Evolutionary conservation across 2,797 vertebrate genomes (phyloP), one percentile per base, ranked within the genome.

Genomic region (Chiloscyllium punctatum): DNA sequence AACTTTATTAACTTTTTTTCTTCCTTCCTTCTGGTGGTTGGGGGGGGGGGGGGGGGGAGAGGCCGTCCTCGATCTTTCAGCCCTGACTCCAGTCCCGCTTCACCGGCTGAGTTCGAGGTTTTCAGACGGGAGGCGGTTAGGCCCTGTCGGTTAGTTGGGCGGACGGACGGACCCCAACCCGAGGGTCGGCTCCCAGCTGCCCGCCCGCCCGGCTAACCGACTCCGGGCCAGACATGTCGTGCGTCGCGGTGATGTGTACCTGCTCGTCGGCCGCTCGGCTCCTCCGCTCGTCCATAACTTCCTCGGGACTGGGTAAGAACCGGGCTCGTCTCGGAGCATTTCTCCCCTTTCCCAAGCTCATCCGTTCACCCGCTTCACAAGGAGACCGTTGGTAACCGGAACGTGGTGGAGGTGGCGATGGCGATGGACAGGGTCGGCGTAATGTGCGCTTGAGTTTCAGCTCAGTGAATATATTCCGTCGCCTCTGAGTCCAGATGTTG

Each of bases 171-270:
- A n/a, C 42, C 42, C 42, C 42, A 48, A 48, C 30, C 87, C 53
- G 27, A 62, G 87, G 68, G 68, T 18, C 1, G 72, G 30, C 3
- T 23, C 23, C 33, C 72, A 13, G 72, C 8, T 13, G 57, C 57
- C 57, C 1, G 57, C 57, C 57, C 11, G 57, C 8, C 57, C 1
- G 57, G 8, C 6, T 2, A 9, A 8, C 72, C 72, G 33, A 33
- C 7, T 53, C 18, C 30, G 8, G 53, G 57, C 13, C 57, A 25
- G 21, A 53, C 16, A 95, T 95, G 94, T 95, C 94, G 48, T 95
- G 94, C 71, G 51, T 57, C 51, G 48, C 77, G 94, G 94, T 95
- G 94, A 95, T 95, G 94, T 95, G 94, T n/a, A 74, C 94, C 51
- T 95, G 94, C 94, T 95, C 94, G 71, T 95, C 94, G 71, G 94